Percentiles rank a stretch among this genome's conserved stretches.
Evolutionary conservation across 2,888 invertebrate genomes (phyloP).

Genomic region (Ornithoptera alexandrae): DNA sequence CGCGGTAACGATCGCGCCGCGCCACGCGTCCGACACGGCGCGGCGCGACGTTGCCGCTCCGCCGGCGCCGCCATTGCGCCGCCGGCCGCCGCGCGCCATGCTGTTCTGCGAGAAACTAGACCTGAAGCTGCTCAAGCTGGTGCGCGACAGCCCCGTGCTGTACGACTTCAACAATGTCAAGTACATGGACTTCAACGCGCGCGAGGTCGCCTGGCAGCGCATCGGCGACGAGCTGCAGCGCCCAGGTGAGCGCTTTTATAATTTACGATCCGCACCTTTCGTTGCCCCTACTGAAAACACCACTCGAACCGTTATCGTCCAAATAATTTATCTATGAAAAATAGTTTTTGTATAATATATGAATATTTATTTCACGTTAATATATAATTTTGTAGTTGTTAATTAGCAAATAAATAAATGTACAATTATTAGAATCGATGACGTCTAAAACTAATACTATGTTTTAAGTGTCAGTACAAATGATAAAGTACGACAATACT

Average conservation of each 20-base stretch:
- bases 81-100: conserved; percentile 30
- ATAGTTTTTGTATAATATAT: too few relatives aligned
- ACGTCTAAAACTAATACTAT: too few relatives aligned
- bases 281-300: conserved; percentile 10
- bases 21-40: background rate
- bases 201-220: conserved; percentile 73
- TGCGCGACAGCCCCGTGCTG: conserved; percentile 57
- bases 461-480: too few relatives aligned
- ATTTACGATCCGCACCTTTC: conserved; percentile 37
- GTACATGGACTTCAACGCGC: conserved; percentile 69
- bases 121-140: conserved; percentile 55
- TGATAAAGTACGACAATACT: too few relatives aligned
- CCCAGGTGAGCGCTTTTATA: conserved; percentile 59
- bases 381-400: too few relatives aligned
- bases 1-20: too few relatives aligned
- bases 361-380: too few relatives aligned
- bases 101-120: conserved; percentile 60
- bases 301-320: conserved; percentile 2
- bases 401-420: too few relatives aligned
- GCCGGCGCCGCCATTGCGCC: conserved; percentile 20
- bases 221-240: conserved; percentile 67
- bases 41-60: conserved; percentile 35
- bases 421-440: too few relatives aligned
- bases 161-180: conserved; percentile 62
- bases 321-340: too few relatives aligned